These are phyloP conservation scores for Tubulanus polymorphus DNA, from an alignment of 2,888 invertebrate genomes.

Conservation along the genomic window DNA sequence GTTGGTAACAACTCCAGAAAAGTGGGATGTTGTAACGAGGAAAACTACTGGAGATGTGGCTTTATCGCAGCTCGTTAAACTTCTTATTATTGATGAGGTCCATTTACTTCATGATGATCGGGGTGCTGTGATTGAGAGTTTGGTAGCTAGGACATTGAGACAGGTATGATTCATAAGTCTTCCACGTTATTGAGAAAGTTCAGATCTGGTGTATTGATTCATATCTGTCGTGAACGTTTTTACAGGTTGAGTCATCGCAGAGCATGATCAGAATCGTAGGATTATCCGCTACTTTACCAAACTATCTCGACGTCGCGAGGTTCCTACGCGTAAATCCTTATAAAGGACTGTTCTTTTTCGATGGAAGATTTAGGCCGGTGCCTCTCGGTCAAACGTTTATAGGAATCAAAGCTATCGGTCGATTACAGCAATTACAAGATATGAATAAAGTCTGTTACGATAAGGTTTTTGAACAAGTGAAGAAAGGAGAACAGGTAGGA, in stretches of 20 bases:
- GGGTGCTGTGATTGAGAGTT: constrained; percentile 94
- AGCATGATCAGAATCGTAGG: constrained; percentile 94
- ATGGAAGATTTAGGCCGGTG: constrained; percentile 70
- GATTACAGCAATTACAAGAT: constrained; percentile 62
- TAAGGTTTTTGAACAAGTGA: constrained; percentile 80
- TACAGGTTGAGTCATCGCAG: constrained; percentile 58
- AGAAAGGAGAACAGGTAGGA: constrained; percentile 74
- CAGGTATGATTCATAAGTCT: constrained; percentile 58
- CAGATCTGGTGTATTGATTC: neutral
- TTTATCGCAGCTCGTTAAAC: constrained; percentile 81
- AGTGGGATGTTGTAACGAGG: constrained; percentile 98
- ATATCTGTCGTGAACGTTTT: neutral
- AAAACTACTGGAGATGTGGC: constrained; percentile 61
- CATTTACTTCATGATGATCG: constrained; percentile 94
- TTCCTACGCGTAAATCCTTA: constrained; percentile 92
- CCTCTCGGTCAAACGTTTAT: constrained; percentile 89
- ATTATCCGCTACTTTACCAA: constrained; percentile 93
- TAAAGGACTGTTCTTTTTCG: constrained; percentile 83
- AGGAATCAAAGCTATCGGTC: constrained; percentile 45
- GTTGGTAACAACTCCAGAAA: constrained; percentile 97
- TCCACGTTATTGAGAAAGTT: neutral
- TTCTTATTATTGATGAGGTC: constrained; percentile 90
- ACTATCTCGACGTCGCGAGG: constrained; percentile 91
- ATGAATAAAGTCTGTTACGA: constrained; percentile 93
- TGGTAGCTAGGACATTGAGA: constrained; percentile 91